A percentile compares a stretch with the other conserved stretches of the same genome.
These are phyloP conservation scores for Holcopasites calliopsidis DNA, from an alignment of 1,140 invertebrate species.

Conservation along the genomic window DNA sequence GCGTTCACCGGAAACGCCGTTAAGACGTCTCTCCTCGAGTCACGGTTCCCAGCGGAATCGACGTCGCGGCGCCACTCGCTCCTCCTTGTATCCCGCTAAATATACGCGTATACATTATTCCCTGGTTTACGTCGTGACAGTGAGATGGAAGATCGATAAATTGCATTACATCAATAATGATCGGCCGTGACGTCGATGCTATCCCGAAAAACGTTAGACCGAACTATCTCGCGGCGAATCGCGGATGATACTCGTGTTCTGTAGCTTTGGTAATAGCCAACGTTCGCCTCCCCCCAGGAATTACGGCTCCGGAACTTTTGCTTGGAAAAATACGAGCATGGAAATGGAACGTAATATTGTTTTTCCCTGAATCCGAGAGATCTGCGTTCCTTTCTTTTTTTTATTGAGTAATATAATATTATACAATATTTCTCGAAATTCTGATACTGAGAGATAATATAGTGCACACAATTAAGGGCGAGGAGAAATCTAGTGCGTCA, in stretches of 20 bases:
- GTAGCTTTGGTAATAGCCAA: neutral
- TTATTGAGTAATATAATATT: too few relatives aligned
- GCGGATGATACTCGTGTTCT: conserved; percentile 31
- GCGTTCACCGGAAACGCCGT: neutral
- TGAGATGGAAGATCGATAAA: conserved; percentile 22
- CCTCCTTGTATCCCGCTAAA: neutral
- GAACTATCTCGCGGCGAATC: conserved; percentile 35
- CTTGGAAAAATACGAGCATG: neutral
- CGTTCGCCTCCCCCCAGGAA: conserved; percentile 1
- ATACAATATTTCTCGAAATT: too few relatives aligned
- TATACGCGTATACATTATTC: conserved; percentile 29
- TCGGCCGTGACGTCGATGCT: conserved; percentile 24
- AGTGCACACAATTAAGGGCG: too few relatives aligned
- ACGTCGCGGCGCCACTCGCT: neutral
- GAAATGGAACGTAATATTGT: neutral
- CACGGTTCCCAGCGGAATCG: neutral
- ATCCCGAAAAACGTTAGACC: conserved; percentile 36
- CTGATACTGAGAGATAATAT: too few relatives aligned
- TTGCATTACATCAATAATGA: conserved; percentile 39
- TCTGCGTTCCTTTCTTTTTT: neutral
- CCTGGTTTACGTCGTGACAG: neutral
- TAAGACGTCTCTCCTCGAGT: neutral
- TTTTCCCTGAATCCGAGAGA: neutral
- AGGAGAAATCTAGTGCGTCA: too few relatives aligned
- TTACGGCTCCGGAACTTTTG: conserved; percentile 12